These are phyloP conservation scores for Bursaphelenchus mucronatus DNA, from an alignment of 1,140 invertebrate species.

Conservation along the genomic window DNA sequence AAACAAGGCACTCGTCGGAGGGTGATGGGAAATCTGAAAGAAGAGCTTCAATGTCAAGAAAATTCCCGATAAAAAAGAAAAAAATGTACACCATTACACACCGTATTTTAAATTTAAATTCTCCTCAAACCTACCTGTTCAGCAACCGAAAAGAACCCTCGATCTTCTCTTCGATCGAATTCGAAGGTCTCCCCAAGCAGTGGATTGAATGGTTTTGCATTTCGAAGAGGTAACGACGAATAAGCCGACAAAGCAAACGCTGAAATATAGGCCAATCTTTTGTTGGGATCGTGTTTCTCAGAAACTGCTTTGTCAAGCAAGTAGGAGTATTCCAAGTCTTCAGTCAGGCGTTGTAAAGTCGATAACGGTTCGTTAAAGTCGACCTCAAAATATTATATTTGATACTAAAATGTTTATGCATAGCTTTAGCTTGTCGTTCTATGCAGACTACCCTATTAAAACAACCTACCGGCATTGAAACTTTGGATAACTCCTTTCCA, in stretches of 20 bases:
- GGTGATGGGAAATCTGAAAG: constrained; percentile 82
- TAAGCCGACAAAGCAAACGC: constrained; percentile 76
- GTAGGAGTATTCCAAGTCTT: constrained; percentile 92
- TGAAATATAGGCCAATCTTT: constrained; percentile 64
- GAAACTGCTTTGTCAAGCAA: constrained; percentile 74
- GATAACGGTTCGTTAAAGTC: constrained; percentile 98
- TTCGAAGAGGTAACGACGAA: constrained; percentile 72
- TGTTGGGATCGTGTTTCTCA: constrained; percentile 83
- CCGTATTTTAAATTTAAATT: neutral
- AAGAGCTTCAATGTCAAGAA: neutral
- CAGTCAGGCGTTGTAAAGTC: constrained; percentile 90
- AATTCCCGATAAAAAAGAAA: too few species aligned
- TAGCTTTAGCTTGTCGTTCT: too few species aligned
- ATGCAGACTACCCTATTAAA: too few species aligned
- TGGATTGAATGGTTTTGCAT: constrained; percentile 66
- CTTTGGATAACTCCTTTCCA: constrained; percentile 95
- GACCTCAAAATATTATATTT: constrained; percentile 51
- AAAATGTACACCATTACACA: too few species aligned
- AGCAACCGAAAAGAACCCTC: constrained; percentile 70
- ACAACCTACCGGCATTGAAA: constrained; percentile 78
- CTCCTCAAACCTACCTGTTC: constrained; percentile 70
- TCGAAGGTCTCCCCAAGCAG: constrained; percentile 87
- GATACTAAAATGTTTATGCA: neutral
- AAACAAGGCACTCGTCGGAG: constrained; percentile 86
- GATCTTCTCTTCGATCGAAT: constrained; percentile 86